Conservation (phyloP, 2,113 vertebrate genomes). For the Chaetorhynchus papuensis region DNA sequence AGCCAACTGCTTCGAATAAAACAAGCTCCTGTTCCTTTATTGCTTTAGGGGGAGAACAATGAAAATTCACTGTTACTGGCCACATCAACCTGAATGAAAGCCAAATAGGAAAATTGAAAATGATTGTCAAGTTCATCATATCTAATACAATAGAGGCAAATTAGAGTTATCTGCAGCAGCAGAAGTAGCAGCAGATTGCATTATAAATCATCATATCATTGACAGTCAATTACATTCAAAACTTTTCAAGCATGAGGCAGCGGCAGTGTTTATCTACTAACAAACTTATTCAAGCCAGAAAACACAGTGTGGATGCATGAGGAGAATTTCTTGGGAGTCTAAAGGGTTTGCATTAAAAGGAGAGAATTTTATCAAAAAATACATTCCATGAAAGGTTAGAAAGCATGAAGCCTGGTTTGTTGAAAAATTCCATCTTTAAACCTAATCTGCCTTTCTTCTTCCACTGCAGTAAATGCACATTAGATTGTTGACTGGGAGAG, state of each 20-base stretch:
- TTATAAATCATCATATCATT: conserved; percentile 80
- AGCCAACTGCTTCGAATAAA: conserved; percentile 31
- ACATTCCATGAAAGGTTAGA: background rate
- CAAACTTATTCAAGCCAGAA: conserved; percentile 64
- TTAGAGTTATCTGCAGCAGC: conserved; percentile 71
- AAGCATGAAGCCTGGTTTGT: background rate
- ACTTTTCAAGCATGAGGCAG: conserved; percentile 72
- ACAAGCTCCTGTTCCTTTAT: conserved; percentile 6
- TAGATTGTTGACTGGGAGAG: background rate
- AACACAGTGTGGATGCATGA: background rate
- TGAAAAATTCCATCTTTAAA: background rate
- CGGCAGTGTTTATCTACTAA: conserved; percentile 65
- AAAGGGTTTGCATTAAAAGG: background rate
- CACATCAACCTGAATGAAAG: conserved; percentile 62
- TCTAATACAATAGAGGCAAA: conserved; percentile 74
- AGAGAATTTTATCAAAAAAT: background rate
- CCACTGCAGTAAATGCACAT: background rate
- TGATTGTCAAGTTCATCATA: conserved; percentile 70
- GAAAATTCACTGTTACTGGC: conserved; percentile 54
- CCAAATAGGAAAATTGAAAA: conserved; percentile 67
- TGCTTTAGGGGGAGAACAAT: conserved; percentile 37
- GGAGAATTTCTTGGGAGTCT: conserved; percentile 26
- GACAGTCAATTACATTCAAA: conserved; percentile 78
- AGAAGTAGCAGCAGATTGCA: conserved; percentile 73
- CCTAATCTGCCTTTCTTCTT: background rate